A percentile compares a stretch with the other conserved stretches of the same genome.
Evolutionary conservation across 2,888 invertebrate genomes (phyloP).

Genomic region (Andricus quercusramuli): DNA sequence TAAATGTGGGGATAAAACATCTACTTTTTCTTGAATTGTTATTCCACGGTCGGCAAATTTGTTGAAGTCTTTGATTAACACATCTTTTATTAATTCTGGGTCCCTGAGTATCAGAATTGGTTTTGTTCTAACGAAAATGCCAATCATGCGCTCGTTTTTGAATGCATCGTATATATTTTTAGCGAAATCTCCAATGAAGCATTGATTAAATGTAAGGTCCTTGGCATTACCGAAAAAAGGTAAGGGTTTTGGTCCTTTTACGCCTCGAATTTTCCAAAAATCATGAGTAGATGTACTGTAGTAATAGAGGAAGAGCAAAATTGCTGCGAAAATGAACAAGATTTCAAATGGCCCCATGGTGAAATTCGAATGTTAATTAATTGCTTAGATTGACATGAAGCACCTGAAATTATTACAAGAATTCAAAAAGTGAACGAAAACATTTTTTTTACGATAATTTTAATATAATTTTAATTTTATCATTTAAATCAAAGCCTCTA

Average conservation of each 20-base stretch:
- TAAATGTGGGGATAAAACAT: conserved; percentile 73
- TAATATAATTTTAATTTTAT: too few relatives aligned
- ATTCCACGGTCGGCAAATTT: conserved; percentile 62
- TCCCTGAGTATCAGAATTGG: conserved; percentile 63
- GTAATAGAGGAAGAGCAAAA: conserved; percentile 43
- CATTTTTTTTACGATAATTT: too few relatives aligned
- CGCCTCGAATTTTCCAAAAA: conserved; percentile 77
- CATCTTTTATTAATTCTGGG: conserved; percentile 53
- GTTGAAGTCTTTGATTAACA: conserved; percentile 42
- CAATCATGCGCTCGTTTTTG: conserved; percentile 56
- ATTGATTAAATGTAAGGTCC: conserved; percentile 65
- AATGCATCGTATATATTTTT: conserved; percentile 47
- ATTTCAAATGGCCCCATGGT: neutral
- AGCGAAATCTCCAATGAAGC: conserved; percentile 40
- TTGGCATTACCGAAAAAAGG: conserved; percentile 78
- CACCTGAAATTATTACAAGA: too few relatives aligned
- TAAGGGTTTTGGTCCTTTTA: conserved; percentile 74
- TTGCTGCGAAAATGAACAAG: neutral
- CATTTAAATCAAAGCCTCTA: too few relatives aligned
- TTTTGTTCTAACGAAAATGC: conserved; percentile 56
- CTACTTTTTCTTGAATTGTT: conserved; percentile 53
- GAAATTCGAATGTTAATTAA: conserved; percentile 48
- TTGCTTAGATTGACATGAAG: too few relatives aligned
- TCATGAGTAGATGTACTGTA: conserved; percentile 45
- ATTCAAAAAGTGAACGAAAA: too few relatives aligned